Conservation (phyloP, 2,797 vertebrate genomes). For the Ciconia nigra region DNA sequence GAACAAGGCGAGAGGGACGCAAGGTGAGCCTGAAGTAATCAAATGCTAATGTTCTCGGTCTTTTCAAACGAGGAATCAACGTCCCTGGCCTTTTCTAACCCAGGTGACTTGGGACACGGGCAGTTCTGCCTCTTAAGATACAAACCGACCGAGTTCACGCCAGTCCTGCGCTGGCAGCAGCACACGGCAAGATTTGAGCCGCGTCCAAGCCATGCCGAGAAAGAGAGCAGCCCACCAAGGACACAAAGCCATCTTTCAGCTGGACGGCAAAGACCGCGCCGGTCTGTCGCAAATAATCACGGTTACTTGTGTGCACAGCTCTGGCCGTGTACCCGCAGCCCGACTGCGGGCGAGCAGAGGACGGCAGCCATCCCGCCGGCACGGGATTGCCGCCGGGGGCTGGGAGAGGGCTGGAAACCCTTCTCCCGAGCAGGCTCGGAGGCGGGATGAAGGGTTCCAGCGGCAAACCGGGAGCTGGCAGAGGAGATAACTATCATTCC, state of each 20-base stretch:
- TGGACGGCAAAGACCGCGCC: background rate
- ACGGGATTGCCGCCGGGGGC: accelerated
- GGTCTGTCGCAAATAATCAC: too few relatives aligned
- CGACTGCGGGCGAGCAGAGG: background rate
- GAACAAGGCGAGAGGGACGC: background rate
- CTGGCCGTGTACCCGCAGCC: background rate
- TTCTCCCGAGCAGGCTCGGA: background rate
- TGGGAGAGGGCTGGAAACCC: background rate
- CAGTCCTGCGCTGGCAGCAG: background rate
- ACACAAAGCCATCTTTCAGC: background rate
- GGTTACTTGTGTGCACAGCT: background rate
- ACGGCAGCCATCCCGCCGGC: accelerated
- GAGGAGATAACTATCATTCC: background rate
- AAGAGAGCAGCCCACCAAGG: background rate
- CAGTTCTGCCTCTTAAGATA: background rate
- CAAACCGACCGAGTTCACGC: background rate
- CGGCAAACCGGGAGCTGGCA: accelerated
- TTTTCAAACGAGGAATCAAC: background rate
- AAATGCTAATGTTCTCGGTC: background rate
- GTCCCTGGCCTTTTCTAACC: background rate
- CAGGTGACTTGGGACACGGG: accelerated
- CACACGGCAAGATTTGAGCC: background rate
- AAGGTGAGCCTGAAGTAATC: background rate
- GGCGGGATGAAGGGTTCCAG: background rate
- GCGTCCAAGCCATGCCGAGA: background rate